Conservation (phyloP, 2,113 vertebrate species). For the Larimichthys polyactis region DNA sequence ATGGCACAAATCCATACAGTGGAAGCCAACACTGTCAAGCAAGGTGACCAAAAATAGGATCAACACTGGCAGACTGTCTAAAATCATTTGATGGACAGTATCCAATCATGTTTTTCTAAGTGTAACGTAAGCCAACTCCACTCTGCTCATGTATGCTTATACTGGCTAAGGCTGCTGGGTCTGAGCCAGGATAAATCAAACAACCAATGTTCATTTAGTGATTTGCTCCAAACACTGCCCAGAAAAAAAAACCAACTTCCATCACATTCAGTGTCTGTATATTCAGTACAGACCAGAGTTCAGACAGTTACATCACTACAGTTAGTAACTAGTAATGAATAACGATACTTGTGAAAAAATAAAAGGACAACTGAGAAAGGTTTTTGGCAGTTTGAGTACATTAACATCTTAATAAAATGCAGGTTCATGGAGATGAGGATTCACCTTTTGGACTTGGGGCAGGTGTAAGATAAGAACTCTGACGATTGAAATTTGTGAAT, state of each 20-base stretch:
- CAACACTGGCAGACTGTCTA: conserved; percentile 27
- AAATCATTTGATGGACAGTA: conserved; percentile 52
- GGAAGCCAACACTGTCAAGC: conserved; percentile 24
- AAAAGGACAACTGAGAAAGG: not conserved
- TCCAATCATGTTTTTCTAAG: conserved; percentile 51
- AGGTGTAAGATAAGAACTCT: not conserved
- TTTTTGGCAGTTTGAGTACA: not conserved
- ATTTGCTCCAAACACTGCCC: conserved; percentile 23
- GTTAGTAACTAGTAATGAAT: not conserved
- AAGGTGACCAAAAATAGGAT: conserved; percentile 45
- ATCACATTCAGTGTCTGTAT: not conserved
- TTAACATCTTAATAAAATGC: not conserved
- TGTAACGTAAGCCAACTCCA: conserved; percentile 54
- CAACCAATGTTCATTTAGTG: conserved; percentile 30
- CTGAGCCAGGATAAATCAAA: conserved; percentile 56
- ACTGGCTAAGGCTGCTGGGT: conserved; percentile 35
- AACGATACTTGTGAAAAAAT: not conserved
- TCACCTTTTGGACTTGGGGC: not conserved
- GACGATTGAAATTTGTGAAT: not conserved
- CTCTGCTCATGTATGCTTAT: conserved; percentile 31
- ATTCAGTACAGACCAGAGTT: not conserved
- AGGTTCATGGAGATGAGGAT: not conserved
- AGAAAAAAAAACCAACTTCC: not conserved
- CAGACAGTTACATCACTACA: not conserved
- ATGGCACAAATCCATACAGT: conserved; percentile 22